A percentile compares a stretch with the other conserved stretches of the same genome.
Conservation (phyloP, 1,140 invertebrate species). For the Acromyrmex echinatior region DNA sequence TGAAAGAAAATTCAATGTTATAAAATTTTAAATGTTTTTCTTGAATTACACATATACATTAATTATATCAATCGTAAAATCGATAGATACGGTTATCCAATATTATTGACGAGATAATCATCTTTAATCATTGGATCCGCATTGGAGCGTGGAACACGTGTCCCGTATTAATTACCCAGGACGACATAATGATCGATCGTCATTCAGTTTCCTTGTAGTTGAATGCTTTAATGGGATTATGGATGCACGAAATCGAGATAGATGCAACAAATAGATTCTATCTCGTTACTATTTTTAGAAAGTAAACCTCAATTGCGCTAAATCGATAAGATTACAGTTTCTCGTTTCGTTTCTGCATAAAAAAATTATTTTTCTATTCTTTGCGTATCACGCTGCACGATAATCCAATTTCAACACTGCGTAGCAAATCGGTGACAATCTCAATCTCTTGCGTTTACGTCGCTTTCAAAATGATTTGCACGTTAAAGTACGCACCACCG, state of each 20-base stretch:
- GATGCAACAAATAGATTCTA: not conserved
- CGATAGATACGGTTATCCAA: not conserved
- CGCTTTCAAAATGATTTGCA: conserved; percentile 3
- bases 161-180: conserved; percentile 15
- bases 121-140: not conserved
- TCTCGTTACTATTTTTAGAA: not conserved
- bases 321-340: not conserved
- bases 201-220: not conserved
- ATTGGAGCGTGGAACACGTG: not conserved
- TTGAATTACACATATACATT: conserved; percentile 4
- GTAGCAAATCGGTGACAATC: not conserved
- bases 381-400: not conserved
- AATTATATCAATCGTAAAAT: not conserved
- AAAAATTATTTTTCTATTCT: not conserved
- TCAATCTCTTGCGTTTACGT: conserved; percentile 2
- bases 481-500: conserved; percentile 24
- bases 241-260: not conserved
- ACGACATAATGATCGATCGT: conserved; percentile 22
- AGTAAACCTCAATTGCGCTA: not conserved
- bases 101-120: not conserved
- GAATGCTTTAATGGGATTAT: conserved; percentile 8
- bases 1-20: not conserved
- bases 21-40: not conserved
- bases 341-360: not conserved
- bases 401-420: not conserved